Evolutionary conservation across 2,888 invertebrate species (phyloP).

Genomic region (Sipha maydis): DNA sequence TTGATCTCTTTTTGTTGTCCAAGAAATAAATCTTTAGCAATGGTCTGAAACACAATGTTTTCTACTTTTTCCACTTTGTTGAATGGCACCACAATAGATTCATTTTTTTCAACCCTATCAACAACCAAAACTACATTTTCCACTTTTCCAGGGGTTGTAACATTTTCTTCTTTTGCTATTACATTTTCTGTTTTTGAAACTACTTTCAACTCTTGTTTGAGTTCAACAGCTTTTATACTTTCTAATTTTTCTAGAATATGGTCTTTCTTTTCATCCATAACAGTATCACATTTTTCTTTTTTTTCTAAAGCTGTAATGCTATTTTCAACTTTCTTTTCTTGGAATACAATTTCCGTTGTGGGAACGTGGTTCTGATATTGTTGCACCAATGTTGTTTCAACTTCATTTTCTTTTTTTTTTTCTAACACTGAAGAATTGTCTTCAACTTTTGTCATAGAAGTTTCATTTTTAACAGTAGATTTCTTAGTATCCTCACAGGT

Average conservation of each 20-base stretch:
- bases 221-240: background rate
- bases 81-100: background rate
- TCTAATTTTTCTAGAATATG: background rate
- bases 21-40: conserved; percentile 31
- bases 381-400: no score
- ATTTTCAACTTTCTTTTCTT: conserved; percentile 64
- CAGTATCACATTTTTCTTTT: background rate
- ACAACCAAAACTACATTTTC: background rate
- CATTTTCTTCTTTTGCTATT: conserved; percentile 47
- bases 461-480: background rate
- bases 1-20: conserved; percentile 53
- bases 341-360: no score
- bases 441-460: no score
- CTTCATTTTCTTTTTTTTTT: no score
- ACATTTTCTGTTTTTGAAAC: conserved; percentile 34
- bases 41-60: background rate
- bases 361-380: no score
- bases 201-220: conserved; percentile 7
- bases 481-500: background rate
- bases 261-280: background rate
- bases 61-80: conserved; percentile 39
- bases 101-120: conserved; percentile 16
- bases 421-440: no score
- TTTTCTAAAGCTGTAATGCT: conserved; percentile 27
- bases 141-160: conserved; percentile 32